Evolutionary conservation across 2,888 invertebrate species (phyloP).

Genomic region (Epinotia ramella): DNA sequence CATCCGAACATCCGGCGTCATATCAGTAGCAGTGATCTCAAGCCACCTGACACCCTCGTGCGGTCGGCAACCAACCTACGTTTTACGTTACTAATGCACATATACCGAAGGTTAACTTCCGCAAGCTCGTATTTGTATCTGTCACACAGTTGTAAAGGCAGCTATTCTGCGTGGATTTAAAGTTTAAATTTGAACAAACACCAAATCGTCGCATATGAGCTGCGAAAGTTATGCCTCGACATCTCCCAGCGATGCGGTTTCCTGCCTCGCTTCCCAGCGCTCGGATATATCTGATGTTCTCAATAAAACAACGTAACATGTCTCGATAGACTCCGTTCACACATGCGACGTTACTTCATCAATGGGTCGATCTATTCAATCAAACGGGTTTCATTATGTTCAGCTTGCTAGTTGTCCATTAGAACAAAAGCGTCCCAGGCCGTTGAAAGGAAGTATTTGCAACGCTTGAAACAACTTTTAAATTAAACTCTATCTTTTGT

Average conservation of each 20-base stretch:
- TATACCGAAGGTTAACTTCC: constrained; percentile 6
- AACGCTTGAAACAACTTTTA: constrained; percentile 16
- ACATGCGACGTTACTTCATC: constrained; percentile 33
- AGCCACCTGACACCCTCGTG: constrained; percentile 67
- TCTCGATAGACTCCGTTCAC: constrained; percentile 20
- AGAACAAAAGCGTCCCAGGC: constrained; percentile 33
- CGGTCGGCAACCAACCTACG: constrained; percentile 50
- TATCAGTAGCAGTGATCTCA: constrained; percentile 64
- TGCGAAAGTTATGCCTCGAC: constrained; percentile 34
- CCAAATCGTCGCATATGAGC: constrained; percentile 5
- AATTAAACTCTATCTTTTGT: constrained; percentile 12
- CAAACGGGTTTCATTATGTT: constrained; percentile 57
- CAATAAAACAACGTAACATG: constrained; percentile 22
- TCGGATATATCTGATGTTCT: constrained; percentile 35
- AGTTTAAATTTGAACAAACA: constrained; percentile 29
- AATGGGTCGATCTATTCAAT: constrained; percentile 49
- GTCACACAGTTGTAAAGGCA: not conserved
- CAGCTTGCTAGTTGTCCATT: constrained; percentile 45
- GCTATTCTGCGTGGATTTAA: not conserved
- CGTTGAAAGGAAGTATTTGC: constrained; percentile 13
- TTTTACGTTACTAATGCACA: constrained; percentile 38
- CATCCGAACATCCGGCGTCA: constrained; percentile 66
- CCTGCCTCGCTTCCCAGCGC: constrained; percentile 54
- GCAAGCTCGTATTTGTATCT: constrained; percentile 11
- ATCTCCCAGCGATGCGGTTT: constrained; percentile 64